Evolutionary conservation across 2,888 invertebrate genomes (phyloP).

Genomic region (Neoitamus cyanurus): DNA sequence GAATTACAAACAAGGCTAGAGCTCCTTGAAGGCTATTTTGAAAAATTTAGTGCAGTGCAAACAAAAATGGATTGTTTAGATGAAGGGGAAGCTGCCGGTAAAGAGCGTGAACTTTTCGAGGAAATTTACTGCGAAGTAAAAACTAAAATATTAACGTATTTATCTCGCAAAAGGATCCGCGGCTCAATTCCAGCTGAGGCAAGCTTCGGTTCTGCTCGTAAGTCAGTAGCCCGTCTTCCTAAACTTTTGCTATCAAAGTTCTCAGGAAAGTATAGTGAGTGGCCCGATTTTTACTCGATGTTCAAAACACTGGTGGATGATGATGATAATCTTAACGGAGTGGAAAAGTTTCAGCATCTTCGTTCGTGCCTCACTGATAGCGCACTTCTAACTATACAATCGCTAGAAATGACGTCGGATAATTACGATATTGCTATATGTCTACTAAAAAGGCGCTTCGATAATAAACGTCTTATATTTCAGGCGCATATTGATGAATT

Average conservation of each 20-base stretch:
- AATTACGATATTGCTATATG: background rate
- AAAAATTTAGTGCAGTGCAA: background rate
- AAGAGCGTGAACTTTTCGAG: background rate
- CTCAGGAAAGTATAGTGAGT: background rate
- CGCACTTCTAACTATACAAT: background rate
- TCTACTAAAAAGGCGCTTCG: background rate
- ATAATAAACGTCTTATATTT: slow-evolving; percentile 18
- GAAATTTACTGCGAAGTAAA: background rate
- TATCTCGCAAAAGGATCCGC: background rate
- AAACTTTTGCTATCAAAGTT: background rate
- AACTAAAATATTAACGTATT: background rate
- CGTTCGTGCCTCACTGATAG: background rate
- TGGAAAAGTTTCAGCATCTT: background rate
- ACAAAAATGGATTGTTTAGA: slow-evolving; percentile 9
- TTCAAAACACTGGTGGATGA: background rate
- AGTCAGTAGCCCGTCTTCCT: background rate
- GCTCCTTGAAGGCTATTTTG: background rate
- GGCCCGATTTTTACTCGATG: background rate
- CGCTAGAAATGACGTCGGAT: background rate
- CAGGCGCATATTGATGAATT: background rate
- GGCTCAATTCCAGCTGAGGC: background rate
- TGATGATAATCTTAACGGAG: background rate
- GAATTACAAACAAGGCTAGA: background rate
- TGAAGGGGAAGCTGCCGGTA: background rate
- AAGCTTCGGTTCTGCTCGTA: background rate